Base-by-base conservation (phyloP, 2,888 invertebrate genomes). In the Endomychus coccineus region DNA sequence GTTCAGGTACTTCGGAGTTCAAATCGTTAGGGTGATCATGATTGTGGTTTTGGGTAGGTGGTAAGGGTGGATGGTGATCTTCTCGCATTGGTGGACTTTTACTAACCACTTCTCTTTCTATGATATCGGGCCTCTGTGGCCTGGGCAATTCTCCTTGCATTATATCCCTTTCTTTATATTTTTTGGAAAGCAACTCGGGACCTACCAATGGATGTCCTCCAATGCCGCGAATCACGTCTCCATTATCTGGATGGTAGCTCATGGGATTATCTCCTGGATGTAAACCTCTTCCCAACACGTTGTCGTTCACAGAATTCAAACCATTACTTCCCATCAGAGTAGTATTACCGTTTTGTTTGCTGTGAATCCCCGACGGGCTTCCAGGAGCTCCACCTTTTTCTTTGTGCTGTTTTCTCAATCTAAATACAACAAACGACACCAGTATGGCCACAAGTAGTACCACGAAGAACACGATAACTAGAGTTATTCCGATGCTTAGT, bases 401-500 rank as follows among this genome's bases (percentile, higher is more conserved):
- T 63, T 87, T 84, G 61, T 82, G 86, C 61, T 90, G 87, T 34
- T 86, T 83, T 11, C 92, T 76, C 43, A 91, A 72, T 25, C 91
- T 79, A 63, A 92, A 92, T 23, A 92, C 87, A n/a, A 94, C 77
- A 57, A 94, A 94, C 29, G 90, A 91, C 12, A 87, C 85, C 37
- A 89, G 72, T 52, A 92, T 90, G 9, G 90, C 90, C 7, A 92
- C 82, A 32, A 92, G 74, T 9, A 94, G 69, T 40, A 92, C 84
- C 4, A 89, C 83, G 58, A 96, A 94, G 71, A 96, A 94, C 14
- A 90, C 88, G 44, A 94, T 89, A 12, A 95, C 91, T 17, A 95
- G 70, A 1, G 92, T 92, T 39, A 95, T 84, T 34, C 94, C 95
- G 43, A 94, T 89, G 55, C 87, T 89, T 5, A 95, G 69, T 0